Evolutionary conservation across 2,797 vertebrate genomes (phyloP).

Genomic region (Mus spretus): DNA sequence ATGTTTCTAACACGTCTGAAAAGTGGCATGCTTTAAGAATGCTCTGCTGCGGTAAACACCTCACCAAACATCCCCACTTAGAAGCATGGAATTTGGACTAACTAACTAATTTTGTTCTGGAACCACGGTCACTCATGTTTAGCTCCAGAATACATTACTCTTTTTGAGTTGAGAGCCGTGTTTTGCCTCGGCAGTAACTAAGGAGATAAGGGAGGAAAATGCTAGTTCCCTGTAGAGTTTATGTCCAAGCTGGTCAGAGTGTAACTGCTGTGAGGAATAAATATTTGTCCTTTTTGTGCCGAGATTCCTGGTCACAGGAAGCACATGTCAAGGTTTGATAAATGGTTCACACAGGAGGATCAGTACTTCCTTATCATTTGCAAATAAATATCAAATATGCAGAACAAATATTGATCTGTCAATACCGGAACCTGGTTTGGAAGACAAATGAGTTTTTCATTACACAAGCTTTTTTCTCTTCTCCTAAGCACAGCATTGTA

Average conservation of each 20-base stretch:
- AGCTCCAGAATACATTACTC: neutral
- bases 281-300: neutral
- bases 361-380: neutral
- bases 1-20: neutral
- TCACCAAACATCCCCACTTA: neutral
- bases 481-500: neutral
- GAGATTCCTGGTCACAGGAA: neutral
- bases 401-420: conserved; percentile 44
- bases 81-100: neutral
- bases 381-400: conserved; percentile 28
- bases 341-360: neutral
- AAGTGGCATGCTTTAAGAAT: neutral
- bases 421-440: neutral
- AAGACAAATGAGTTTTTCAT: conserved; percentile 43
- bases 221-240: neutral
- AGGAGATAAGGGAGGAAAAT: neutral
- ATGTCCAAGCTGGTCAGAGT: neutral
- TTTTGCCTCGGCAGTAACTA: neutral
- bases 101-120: neutral
- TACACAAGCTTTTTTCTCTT: neutral
- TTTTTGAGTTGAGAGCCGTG: neutral
- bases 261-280: neutral
- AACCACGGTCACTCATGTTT: neutral
- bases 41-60: too few relatives aligned
- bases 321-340: neutral